A percentile compares a stretch with the other conserved stretches of the same genome.
These are phyloP conservation scores for Stegophylla sp. DNA, from an alignment of 2,888 invertebrate species.

Conservation along the genomic window DNA sequence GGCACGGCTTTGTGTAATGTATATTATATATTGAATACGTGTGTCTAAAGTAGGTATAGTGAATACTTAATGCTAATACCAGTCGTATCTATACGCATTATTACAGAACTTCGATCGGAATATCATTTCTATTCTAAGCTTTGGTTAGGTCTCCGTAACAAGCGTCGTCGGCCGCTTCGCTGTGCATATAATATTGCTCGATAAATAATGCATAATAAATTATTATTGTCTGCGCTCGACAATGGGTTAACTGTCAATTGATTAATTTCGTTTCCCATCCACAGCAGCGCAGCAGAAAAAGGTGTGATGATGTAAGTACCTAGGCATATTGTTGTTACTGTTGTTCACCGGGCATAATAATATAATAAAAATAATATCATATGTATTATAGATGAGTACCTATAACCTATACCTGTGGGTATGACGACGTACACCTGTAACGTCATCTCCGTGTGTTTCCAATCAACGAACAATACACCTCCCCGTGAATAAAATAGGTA, in stretches of 20 bases:
- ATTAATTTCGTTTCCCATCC: slow-evolving; percentile 6
- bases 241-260: slow-evolving; percentile 5
- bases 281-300: too few relatives aligned
- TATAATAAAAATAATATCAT: too few relatives aligned
- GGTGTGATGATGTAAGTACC: background rate
- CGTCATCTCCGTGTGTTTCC: background rate
- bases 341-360: background rate
- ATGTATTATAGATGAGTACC: too few relatives aligned
- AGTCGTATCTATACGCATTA: background rate
- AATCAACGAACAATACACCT: slow-evolving; percentile 18
- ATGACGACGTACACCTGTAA: too few relatives aligned
- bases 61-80: background rate
- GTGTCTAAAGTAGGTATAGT: background rate
- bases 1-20: too few relatives aligned
- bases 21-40: too few relatives aligned
- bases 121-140: background rate
- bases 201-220: background rate
- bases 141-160: background rate
- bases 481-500: background rate
- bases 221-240: background rate
- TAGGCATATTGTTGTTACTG: too few relatives aligned
- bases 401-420: too few relatives aligned
- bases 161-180: background rate
- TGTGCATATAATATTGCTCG: background rate
- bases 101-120: background rate